These are phyloP conservation scores for Parambassis ranga DNA, from an alignment of 2,797 vertebrate species.

Conservation along the genomic window DNA sequence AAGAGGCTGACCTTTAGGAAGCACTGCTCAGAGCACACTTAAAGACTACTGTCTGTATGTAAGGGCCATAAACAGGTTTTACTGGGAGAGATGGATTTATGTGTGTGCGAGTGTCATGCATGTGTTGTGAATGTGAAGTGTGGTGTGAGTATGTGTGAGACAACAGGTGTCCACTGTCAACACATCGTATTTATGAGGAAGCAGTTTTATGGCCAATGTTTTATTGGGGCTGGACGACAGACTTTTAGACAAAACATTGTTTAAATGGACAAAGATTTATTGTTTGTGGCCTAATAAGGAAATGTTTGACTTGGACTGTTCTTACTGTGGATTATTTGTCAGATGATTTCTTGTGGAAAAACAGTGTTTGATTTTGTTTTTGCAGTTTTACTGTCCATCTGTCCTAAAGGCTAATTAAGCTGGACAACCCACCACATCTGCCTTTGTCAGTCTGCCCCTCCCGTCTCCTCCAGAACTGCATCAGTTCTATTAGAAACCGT, in stretches of 20 bases:
- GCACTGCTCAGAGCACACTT: background rate
- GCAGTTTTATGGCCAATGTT: background rate
- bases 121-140: background rate
- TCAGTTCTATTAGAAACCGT: too few species aligned
- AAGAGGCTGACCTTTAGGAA: conserved; percentile 43
- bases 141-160: background rate
- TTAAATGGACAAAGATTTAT: conserved; percentile 17
- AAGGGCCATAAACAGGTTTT: conserved; percentile 37
- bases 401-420: too few species aligned
- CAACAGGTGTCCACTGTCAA: conserved; percentile 3
- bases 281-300: background rate
- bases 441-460: too few species aligned
- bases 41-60: conserved; percentile 5
- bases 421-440: too few species aligned
- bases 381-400: too few species aligned
- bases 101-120: background rate
- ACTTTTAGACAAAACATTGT: background rate
- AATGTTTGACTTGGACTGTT: conserved; percentile 1
- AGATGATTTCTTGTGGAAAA: too few species aligned
- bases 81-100: background rate
- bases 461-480: too few species aligned
- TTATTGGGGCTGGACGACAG: background rate
- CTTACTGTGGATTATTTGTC: too few species aligned
- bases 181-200: background rate
- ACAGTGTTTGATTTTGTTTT: too few species aligned